Base-by-base conservation (phyloP, 2,113 vertebrate genomes). In the Serinus canaria region DNA sequence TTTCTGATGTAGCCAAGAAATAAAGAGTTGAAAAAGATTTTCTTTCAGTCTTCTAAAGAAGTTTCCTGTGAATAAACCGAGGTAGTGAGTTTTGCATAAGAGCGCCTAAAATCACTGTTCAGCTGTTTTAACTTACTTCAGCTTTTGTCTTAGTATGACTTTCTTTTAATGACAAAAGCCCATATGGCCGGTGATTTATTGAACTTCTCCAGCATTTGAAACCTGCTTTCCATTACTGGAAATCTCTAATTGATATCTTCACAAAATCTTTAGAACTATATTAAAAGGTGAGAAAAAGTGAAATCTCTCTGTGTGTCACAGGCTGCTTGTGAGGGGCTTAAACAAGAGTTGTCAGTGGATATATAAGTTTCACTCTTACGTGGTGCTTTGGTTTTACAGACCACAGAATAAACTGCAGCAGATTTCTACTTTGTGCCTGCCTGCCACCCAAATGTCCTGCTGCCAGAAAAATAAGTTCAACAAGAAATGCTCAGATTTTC, bases 1-100 rank as follows among this genome's bases (percentile, higher is more conserved):
- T 94, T 97, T 94, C 60, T 72, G 8, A 78, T 27, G 2, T 69
- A 93, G 91, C 74, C 82, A 89, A 95, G 91, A 97, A 93, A 93
- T n/a, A 76, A 58, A 93, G 73, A 94, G 76, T 23, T 86, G 44
- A 47, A 73, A 82, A 49, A 81, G 85, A 75, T 62, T 83, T 96
- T 95, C 37, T 96, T 96, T 92, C 84, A 83, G 50, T 41, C n/a
- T 83, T 68, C 49, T 75, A 84, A 80, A 63, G 68, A 88, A 96
- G 67, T 56, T 94, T 85, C 83, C 70, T 87, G 83, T 87, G 50
- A 97, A 93, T 87, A 94, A 95, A 89, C 56, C 83, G 70, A 97
- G 90, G 70, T 66, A 95, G 33, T 20, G 72, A 62, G 62, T 60
- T 97, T 88, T 93, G 92, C 94, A 90, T 83, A 44, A 39, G 56